phyloP scores from a whole-genome alignment of 2,888 invertebrate genomes.

The Platycheirus rosarum region DNA sequence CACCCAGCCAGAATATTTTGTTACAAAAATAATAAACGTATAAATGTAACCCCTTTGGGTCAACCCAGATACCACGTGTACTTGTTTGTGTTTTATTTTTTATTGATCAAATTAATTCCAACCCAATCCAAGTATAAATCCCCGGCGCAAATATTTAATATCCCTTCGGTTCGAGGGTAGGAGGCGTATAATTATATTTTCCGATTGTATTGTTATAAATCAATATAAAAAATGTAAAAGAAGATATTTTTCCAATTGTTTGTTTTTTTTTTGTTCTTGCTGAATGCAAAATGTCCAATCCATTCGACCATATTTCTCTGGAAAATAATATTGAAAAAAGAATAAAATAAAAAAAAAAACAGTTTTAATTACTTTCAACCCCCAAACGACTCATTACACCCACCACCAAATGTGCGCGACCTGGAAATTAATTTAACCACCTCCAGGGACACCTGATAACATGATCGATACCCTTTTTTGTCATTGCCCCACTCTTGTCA shows the following conservation, averaged over 20 bases:
- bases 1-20: too few relatives aligned
- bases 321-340: neutral
- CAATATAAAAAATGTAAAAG: slow-evolving; percentile 39
- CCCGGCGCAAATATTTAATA: slow-evolving; percentile 49
- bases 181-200: slow-evolving; percentile 45
- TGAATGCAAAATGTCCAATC: slow-evolving; percentile 6
- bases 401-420: slow-evolving; percentile 58
- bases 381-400: slow-evolving; percentile 62
- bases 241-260: slow-evolving; percentile 6
- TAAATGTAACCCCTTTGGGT: too few relatives aligned
- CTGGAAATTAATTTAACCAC: slow-evolving; percentile 66
- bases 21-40: too few relatives aligned
- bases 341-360: slow-evolving; percentile 9
- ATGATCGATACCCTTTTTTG: slow-evolving; percentile 61
- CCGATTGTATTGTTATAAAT: slow-evolving; percentile 27
- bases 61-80: too few relatives aligned
- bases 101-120: slow-evolving; percentile 34
- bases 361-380: slow-evolving; percentile 65
- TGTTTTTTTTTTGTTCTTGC: slow-evolving; percentile 24
- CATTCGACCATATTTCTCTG: slow-evolving; percentile 11
- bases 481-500: slow-evolving; percentile 10
- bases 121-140: slow-evolving; percentile 32
- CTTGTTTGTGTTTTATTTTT: slow-evolving; percentile 4
- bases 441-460: slow-evolving; percentile 62
- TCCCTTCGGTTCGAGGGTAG: slow-evolving; percentile 26